These are phyloP conservation scores for Hyles lineata DNA, from an alignment of 2,888 invertebrate genomes.

Conservation along the genomic window DNA sequence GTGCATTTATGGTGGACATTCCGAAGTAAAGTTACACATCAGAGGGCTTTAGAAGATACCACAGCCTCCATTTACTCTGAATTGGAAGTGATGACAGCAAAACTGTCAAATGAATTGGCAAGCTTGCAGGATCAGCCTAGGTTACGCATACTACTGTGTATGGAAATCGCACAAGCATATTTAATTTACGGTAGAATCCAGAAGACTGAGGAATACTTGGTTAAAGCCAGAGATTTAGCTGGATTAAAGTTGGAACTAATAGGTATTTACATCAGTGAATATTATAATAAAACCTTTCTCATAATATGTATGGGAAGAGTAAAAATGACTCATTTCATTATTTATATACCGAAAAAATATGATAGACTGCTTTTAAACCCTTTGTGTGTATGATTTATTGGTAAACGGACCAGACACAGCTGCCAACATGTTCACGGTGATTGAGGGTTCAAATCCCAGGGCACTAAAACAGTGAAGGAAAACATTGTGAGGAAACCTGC, in stretches of 20 bases:
- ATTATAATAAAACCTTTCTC: no score
- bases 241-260: constrained; percentile 89
- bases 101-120: constrained; percentile 71
- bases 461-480: no score
- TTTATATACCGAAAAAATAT: not conserved
- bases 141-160: constrained; percentile 72
- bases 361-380: not conserved
- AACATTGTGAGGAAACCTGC: no score
- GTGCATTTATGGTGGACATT: constrained; percentile 89
- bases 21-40: constrained; percentile 89
- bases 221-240: constrained; percentile 86
- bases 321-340: no score
- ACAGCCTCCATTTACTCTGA: constrained; percentile 87
- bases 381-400: no score
- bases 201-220: constrained; percentile 88
- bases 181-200: constrained; percentile 90
- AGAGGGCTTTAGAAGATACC: constrained; percentile 90
- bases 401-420: no score
- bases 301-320: no score
- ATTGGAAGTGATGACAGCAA: constrained; percentile 80
- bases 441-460: no score
- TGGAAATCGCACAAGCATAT: constrained; percentile 87
- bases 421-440: no score
- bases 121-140: constrained; percentile 58
- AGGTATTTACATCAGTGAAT: constrained; percentile 71